A percentile compares a stretch with the other conserved stretches of the same genome.
Conservation (phyloP, 1,140 invertebrate genomes). For the Wiebesia pumilae region DNA sequence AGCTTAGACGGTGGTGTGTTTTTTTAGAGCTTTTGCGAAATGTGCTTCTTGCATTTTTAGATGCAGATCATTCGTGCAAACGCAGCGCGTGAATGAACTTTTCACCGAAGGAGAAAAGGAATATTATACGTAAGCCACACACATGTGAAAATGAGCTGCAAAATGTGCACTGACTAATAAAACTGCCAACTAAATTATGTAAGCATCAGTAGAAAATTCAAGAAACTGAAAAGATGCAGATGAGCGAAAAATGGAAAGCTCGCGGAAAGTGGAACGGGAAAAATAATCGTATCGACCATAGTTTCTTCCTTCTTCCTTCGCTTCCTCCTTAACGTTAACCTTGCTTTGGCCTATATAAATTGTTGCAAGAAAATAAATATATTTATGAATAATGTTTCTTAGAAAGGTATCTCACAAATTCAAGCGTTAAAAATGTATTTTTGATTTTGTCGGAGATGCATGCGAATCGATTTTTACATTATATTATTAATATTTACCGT, state of each 20-base stretch:
- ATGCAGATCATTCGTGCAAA: not conserved
- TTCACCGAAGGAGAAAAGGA: not conserved
- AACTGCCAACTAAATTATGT: constrained; percentile 38
- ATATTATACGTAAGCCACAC: not conserved
- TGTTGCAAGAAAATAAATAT: not conserved
- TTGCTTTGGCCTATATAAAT: not conserved
- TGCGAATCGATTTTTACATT: not conserved
- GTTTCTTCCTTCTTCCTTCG: not conserved
- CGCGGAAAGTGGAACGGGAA: not conserved
- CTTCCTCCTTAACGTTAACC: not conserved
- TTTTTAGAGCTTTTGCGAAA: not conserved
- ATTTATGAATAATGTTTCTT: no score
- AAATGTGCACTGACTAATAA: constrained; percentile 17
- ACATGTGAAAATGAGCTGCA: constrained; percentile 27
- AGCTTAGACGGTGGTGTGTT: not conserved
- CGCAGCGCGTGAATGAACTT: not conserved
- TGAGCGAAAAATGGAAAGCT: constrained; percentile 25
- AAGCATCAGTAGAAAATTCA: constrained; percentile 3
- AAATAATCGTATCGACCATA: not conserved
- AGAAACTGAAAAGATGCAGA: constrained; percentile 36
- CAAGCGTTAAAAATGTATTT: no score
- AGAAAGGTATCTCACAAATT: no score
- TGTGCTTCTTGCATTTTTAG: not conserved
- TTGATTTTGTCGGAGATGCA: no score
- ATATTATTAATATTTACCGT: not conserved